A percentile compares a stretch with the other conserved stretches of the same genome.
Conservation (phyloP, 1,140 invertebrate genomes). For the Pachyrhynchus sulphureomaculatus region DNA sequence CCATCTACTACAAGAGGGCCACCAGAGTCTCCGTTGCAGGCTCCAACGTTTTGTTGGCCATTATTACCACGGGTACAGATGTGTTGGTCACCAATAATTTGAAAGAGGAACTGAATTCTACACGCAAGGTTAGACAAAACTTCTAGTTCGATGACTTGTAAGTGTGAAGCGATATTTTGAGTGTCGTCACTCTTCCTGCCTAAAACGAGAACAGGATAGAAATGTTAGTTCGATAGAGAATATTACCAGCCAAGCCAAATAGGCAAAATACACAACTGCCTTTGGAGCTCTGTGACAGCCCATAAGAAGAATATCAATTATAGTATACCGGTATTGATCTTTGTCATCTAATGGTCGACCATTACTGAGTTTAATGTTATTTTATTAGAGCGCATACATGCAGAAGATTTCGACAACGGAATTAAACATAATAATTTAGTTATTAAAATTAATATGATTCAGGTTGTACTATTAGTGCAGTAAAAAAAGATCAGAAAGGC, state of each 20-base stretch:
- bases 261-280: not conserved
- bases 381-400: too few species aligned
- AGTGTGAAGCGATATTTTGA: not conserved
- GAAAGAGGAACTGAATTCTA: not conserved
- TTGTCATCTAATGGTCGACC: too few species aligned
- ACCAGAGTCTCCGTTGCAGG: slow-evolving; percentile 55
- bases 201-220: not conserved
- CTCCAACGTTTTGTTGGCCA: not conserved
- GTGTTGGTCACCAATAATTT: not conserved
- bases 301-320: too few species aligned
- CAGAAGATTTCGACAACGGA: too few species aligned
- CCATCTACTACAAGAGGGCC: slow-evolving; percentile 55
- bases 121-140: not conserved
- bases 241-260: not conserved
- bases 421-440: too few species aligned
- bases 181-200: not conserved
- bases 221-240: not conserved
- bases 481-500: too few species aligned
- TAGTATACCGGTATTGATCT: too few species aligned
- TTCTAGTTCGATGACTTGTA: not conserved
- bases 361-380: too few species aligned
- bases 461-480: too few species aligned
- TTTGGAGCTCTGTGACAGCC: not conserved
- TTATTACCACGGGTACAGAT: slow-evolving; percentile 10
- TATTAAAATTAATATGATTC: too few species aligned